These are phyloP conservation scores for Salvelinus namaycush DNA, from an alignment of 2,113 vertebrate species.

Conservation along the genomic window DNA sequence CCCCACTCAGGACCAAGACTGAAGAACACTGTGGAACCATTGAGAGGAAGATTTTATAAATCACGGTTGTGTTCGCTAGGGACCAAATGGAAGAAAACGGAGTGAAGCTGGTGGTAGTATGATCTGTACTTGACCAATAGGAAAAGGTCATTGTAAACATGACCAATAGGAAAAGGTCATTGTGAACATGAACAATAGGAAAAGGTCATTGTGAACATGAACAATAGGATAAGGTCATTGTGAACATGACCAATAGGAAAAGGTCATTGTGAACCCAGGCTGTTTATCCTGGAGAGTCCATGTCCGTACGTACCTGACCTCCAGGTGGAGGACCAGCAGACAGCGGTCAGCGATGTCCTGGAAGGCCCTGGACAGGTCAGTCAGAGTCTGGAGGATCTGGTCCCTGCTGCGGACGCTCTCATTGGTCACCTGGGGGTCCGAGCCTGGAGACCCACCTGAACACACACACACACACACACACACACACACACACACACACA, in stretches of 20 bases:
- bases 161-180: too few relatives aligned
- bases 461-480: neutral
- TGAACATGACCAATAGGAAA: too few relatives aligned
- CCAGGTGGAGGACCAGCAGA: slow-evolving; percentile 91
- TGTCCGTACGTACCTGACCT: slow-evolving; percentile 85
- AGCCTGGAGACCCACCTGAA: slow-evolving; percentile 77
- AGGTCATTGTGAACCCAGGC: too few relatives aligned
- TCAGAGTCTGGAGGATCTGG: slow-evolving; percentile 92
- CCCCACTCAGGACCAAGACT: too few relatives aligned
- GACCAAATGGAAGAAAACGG: neutral
- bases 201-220: too few relatives aligned
- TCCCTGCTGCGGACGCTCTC: slow-evolving; percentile 85
- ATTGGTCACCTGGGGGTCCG: slow-evolving; percentile 77
- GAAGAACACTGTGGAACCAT: too few relatives aligned
- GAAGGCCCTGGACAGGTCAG: slow-evolving; percentile 89
- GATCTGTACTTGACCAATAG: too few relatives aligned
- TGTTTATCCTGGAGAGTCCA: neutral
- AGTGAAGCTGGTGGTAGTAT: neutral
- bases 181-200: too few relatives aligned
- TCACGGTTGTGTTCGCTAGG: neutral
- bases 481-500: slow-evolving; percentile 37
- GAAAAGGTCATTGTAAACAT: too few relatives aligned
- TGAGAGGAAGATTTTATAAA: too few relatives aligned
- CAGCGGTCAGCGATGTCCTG: slow-evolving; percentile 96
- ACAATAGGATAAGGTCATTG: too few relatives aligned